Percentiles rank a stretch among this genome's conserved stretches.
Evolutionary conservation across 2,888 invertebrate genomes (phyloP).

Genomic region (Caenorhabditis afra): DNA sequence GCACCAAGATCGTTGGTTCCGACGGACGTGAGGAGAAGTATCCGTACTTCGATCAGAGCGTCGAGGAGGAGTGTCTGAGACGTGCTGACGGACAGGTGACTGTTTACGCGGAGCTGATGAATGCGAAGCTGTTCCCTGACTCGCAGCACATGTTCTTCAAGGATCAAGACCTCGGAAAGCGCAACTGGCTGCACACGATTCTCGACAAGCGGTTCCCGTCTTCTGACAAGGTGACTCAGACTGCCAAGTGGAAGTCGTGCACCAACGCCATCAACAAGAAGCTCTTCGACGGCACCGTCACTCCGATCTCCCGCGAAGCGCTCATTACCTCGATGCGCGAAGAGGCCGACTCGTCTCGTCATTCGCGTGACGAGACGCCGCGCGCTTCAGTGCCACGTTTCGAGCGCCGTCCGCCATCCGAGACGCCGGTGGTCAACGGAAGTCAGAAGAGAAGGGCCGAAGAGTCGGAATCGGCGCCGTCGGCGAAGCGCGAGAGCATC

Average conservation of each 20-base stretch:
- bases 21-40: conserved; percentile 65
- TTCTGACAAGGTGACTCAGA: conserved; percentile 56
- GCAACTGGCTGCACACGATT: conserved; percentile 70
- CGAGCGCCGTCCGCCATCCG: conserved; percentile 39
- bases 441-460: conserved; percentile 40
- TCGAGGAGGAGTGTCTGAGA: conserved; percentile 66
- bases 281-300: conserved; percentile 49
- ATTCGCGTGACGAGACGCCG: conserved; percentile 10
- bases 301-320: conserved; percentile 43
- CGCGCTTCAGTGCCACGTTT: conserved; percentile 16
- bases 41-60: conserved; percentile 64
- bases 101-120: conserved; percentile 68
- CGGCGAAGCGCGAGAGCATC: conserved; percentile 49
- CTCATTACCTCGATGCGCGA: conserved; percentile 8
- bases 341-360: neutral
- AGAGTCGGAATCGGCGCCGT: conserved; percentile 26
- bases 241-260: conserved; percentile 71
- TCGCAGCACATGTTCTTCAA: conserved; percentile 69
- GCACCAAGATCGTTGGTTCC: conserved; percentile 61
- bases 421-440: conserved; percentile 17
- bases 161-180: conserved; percentile 70
- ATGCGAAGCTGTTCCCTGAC: conserved; percentile 62
- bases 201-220: conserved; percentile 71
- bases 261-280: conserved; percentile 71
- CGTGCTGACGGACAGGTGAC: conserved; percentile 57